Base-by-base conservation (phyloP, 2,113 vertebrate species). In the Thryonomys swinderianus region DNA sequence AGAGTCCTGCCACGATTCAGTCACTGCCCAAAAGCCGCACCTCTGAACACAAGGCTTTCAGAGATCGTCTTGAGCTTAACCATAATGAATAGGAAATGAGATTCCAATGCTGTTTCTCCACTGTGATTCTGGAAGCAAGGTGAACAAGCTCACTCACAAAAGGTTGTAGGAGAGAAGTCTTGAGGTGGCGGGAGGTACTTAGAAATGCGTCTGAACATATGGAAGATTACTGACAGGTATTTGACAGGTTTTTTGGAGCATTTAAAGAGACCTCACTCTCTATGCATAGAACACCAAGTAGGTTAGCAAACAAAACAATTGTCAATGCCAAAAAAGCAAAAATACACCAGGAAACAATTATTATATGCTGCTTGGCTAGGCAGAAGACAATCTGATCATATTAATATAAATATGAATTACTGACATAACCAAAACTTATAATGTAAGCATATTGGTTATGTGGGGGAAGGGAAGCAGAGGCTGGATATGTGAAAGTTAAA, bases 1-100 rank as follows among this genome's bases (percentile, higher is more conserved):
- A n/a, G 14, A 74, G 23, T 13, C 3, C 23, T 42, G 12, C 21
- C 40, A 27, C 2, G 0, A 9, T 32, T 48, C 14, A 18, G 14
- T 7, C 42, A 8, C 27, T 76, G 21, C 30, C 73, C 73, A 48
- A 32, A 48, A 76, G 73, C 13, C 7, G 42, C 42, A 45, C 27
- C 27, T 48, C 73, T 48, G 42, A 76, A 76, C 42, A 48, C 23
- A 48, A 45, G 73, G 13, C 25, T 76, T 32, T 48, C 42, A 32
- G 7, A 3, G 42, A 76, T 48, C 48, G 17, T 76, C 27, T 32
- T 48, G 45, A 48, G 42, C 27, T 48, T 30, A 48, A 17, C 27
- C 27, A 17, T 48, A 32, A 76, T 42, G 48, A 18, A 21, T 32
- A 8, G n/a, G n/a, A 79, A 12, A 25, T 1, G 4, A 32, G 25